Conservation (phyloP, 2,888 invertebrate species). For the Agrotis exclamationis region DNA sequence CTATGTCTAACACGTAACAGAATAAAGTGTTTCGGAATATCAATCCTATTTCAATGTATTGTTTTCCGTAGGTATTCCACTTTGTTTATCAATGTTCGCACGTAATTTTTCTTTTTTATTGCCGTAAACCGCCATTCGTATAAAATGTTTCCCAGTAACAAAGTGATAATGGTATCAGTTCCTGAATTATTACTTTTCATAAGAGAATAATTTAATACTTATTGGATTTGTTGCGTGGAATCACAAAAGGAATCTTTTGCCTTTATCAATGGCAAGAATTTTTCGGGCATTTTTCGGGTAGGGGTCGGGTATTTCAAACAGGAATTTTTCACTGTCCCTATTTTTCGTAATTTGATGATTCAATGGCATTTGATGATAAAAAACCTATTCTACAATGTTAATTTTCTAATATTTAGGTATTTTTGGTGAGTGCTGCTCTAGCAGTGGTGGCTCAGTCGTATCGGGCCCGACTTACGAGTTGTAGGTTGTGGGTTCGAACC, state of each 20-base stretch:
- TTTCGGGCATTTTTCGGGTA: too few relatives aligned
- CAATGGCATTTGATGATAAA: too few relatives aligned
- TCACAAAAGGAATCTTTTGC: not conserved
- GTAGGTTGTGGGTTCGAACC: too few relatives aligned
- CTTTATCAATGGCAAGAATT: not conserved
- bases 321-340: too few relatives aligned
- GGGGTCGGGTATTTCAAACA: too few relatives aligned
- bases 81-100: slow-evolving; percentile 66
- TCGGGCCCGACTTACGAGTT: too few relatives aligned
- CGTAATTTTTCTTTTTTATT: slow-evolving; percentile 75
- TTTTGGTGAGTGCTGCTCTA: too few relatives aligned
- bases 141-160: slow-evolving; percentile 67
- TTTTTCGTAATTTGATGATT: too few relatives aligned
- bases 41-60: slow-evolving; percentile 40
- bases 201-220: slow-evolving; percentile 31
- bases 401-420: too few relatives aligned
- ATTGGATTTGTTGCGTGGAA: slow-evolving; percentile 17
- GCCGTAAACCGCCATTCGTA: slow-evolving; percentile 68
- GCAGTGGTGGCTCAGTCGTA: too few relatives aligned
- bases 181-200: slow-evolving; percentile 57
- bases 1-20: slow-evolving; percentile 31
- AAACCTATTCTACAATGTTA: too few relatives aligned
- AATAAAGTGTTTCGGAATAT: slow-evolving; percentile 29
- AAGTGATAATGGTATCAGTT: slow-evolving; percentile 66
- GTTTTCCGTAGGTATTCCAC: slow-evolving; percentile 28